Evolutionary conservation across 2,113 vertebrate species (phyloP), one percentile per base, ranked within the genome.

Genomic region (Chaetodon trifascialis): DNA sequence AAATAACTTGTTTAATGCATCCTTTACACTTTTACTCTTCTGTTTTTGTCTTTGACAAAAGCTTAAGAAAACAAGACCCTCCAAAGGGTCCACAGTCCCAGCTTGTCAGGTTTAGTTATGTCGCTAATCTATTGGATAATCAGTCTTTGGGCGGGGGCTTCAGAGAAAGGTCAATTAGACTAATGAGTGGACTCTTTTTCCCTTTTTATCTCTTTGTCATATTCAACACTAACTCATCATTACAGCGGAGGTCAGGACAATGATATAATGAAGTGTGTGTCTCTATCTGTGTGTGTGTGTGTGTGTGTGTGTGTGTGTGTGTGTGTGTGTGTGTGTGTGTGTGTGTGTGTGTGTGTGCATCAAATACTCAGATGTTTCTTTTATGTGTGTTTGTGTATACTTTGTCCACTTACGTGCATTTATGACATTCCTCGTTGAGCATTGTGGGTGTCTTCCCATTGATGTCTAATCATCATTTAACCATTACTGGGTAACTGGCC

Each of bases 391-490:
- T 64, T 73, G 54, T 73, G 55, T 56, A 34, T 38, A 67, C 23
- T 78, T 65, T 64, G 42, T 34, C 21, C 36, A 38, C 76, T 54
- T 84, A 52, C 17, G n/a, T 66, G 56, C 59, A 16, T 77, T 84
- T 84, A 72, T 23, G 3, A 19, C 74, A 80, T 86, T 81, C 80
- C 67, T 79, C 2, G 2, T 62, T 66, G 11, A 54, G 49, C 56
- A 1, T 67, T 76, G 60, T 67, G 77, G 36, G 49, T 54, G 59
- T 76, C 80, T 86, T 79, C 66, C 62, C 75, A 88, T 79, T 84
- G 80, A 82, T 81, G 81, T 84, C 58, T 69, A 74, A 86, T 91
- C 76, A 87, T 89, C 52, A 19, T 86, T 88, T 79, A 87, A 85
- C 80, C 74, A 86, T 85, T 84, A 25, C 52, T 23, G 73, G 74